Evolutionary conservation across 1,140 invertebrate species (phyloP).

Genomic region (Pachypeltis micranthus): DNA sequence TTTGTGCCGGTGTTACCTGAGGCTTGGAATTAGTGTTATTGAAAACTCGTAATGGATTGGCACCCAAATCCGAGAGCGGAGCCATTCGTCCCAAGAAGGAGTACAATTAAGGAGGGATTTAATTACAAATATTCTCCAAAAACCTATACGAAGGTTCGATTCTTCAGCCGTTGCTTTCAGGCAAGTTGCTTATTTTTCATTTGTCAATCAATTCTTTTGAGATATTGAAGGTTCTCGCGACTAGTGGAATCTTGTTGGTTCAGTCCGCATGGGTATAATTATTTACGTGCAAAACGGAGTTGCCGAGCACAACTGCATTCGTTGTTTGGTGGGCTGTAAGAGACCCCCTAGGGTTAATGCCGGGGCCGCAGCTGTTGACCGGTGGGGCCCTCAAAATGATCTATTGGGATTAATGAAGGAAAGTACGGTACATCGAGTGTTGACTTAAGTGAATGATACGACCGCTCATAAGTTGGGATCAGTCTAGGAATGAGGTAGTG

Average conservation of each 20-base stretch:
- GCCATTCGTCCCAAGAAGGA: conserved; percentile 26
- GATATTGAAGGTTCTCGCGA: not conserved
- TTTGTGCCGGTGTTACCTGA: no score
- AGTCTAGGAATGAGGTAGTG: no score
- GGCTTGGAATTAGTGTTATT: no score
- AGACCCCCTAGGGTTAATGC: not conserved
- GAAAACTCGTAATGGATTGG: no score
- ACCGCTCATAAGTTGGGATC: no score
- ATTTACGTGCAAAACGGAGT: not conserved
- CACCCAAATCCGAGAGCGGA: conserved; percentile 25
- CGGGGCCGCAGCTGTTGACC: no score
- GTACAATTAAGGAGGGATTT: not conserved
- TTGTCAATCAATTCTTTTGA: not conserved
- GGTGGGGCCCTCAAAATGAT: no score
- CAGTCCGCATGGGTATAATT: no score
- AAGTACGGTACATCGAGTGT: no score
- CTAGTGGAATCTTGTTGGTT: not conserved
- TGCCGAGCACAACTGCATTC: not conserved
- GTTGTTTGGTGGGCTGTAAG: not conserved
- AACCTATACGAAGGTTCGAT: conserved; percentile 16
- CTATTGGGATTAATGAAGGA: no score
- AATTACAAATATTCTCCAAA: not conserved
- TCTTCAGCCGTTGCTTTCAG: conserved; percentile 27
- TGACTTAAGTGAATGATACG: no score
- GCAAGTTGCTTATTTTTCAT: conserved; percentile 12